phyloP scores from a whole-genome alignment of 1,140 invertebrate genomes.

The Pygmarrhopalites habei region DNA sequence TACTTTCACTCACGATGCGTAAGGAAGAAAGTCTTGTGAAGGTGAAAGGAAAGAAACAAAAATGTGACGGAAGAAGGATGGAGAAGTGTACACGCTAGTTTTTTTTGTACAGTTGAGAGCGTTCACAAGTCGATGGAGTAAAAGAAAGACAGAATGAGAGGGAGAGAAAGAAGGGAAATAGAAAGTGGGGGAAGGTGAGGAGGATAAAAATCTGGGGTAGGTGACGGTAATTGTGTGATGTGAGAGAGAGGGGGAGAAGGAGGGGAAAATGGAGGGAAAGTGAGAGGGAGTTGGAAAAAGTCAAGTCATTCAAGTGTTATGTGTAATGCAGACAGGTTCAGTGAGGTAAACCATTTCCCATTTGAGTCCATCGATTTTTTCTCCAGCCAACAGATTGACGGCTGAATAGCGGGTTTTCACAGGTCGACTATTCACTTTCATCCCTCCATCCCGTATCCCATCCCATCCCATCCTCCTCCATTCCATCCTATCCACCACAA shows the following conservation, averaged over 20 bases:
- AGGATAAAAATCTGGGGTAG: background rate
- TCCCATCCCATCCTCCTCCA: no score
- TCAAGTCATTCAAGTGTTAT: slow-evolving; percentile 16
- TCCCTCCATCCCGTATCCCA: no score
- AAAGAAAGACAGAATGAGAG: background rate
- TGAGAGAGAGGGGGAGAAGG: background rate
- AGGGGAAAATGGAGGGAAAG: background rate
- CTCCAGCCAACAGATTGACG: slow-evolving; percentile 9
- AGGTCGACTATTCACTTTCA: slow-evolving; percentile 7
- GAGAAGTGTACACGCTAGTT: no score
- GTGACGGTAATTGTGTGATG: slow-evolving; percentile 1
- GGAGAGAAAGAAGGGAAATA: background rate
- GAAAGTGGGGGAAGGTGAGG: background rate
- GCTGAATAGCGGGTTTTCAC: slow-evolving; percentile 10
- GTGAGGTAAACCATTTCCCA: slow-evolving; percentile 20
- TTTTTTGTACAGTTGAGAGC: no score
- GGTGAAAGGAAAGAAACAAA: no score
- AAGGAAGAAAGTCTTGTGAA: no score
- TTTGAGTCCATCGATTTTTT: slow-evolving; percentile 15
- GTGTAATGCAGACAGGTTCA: slow-evolving; percentile 21
- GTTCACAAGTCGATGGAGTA: no score
- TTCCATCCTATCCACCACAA: background rate
- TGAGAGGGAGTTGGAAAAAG: slow-evolving; percentile 4
- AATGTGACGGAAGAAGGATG: no score
- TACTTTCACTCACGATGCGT: no score